Base-by-base conservation (phyloP, 1,140 invertebrate genomes). In the Lasaia peninsularis region DNA sequence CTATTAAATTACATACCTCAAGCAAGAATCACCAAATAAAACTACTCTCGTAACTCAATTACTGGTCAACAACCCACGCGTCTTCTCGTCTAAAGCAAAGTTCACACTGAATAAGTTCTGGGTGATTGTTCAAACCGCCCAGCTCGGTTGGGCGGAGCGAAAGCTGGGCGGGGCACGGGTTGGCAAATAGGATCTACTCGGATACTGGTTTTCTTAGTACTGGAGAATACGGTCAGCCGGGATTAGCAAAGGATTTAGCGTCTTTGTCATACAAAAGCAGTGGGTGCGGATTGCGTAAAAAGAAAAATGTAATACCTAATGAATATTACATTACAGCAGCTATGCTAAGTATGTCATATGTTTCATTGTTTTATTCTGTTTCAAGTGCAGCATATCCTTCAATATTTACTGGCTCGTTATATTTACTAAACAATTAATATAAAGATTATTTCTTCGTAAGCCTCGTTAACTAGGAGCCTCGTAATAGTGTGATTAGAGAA, bases 141-240 rank as follows among this genome's bases (percentile, higher is more conserved):
- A 80, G 63, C 61, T 31, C 12, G 8, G 56, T 60, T 76, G 63
- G 84, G 84, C 84, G 84, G 80, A 44, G 81, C 78, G 11, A 63
- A n/a, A 6, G 62, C 65, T 82, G 71, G 84, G 84, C 80, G 81
- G 71, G 74, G 60, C 75, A 24, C 20, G 8, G 18, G 37, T 11
- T 69, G 56, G 67, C 80, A 81, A 85, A 84, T 83, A 75, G 75
- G 70, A 71, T 63, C 63, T 69, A 69, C 63, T 72, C 51, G 51
- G 35, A 69, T 60, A 72, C 69, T 78, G 78, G 78, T 82, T 85
- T 82, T 82, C 73, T 76, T 75, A 58, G 20, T 64, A 58, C 56
- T 59, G 67, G 73, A 76, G 67, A 67, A 76, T 74, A 49, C 75
- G 77, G 76, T 68, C 75, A 80, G 58, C 66, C 49, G 51, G 52